Percentiles rank a stretch among this genome's conserved stretches.
phyloP scores from a whole-genome alignment of 2,113 vertebrate species.

The Pteruthius melanotis region DNA sequence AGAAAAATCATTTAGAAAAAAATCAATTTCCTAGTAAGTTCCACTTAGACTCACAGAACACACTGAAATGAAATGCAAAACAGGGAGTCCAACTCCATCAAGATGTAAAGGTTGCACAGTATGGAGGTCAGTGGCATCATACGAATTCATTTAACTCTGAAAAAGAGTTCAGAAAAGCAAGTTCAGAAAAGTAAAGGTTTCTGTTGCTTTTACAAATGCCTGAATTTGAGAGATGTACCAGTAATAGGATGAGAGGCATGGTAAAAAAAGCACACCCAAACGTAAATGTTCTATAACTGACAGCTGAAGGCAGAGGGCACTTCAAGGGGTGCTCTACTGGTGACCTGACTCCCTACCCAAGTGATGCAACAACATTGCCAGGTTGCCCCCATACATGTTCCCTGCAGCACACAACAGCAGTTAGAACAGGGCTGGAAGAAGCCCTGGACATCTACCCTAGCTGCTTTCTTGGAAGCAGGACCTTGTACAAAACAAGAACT shows the following conservation, averaged over 20 bases:
- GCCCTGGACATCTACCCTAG: neutral
- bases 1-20: conserved; percentile 51
- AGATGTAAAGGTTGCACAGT: conserved; percentile 17
- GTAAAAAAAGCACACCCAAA: neutral
- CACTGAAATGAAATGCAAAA: conserved; percentile 49
- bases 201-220: conserved; percentile 3
- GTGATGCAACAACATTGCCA: neutral
- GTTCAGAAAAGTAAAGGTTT: neutral
- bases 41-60: conserved; percentile 44
- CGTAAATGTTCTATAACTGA: neutral
- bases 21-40: conserved; percentile 51
- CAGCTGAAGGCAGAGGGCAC: neutral
- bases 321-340: neutral
- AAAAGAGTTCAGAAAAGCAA: neutral
- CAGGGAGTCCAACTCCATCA: neutral
- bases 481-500: neutral
- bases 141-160: conserved; percentile 30
- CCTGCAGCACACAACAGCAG: neutral
- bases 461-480: neutral
- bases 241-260: neutral
- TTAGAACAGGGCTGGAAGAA: neutral
- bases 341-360: neutral
- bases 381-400: neutral
- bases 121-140: neutral
- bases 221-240: neutral